These are phyloP conservation scores for Axea sp. DNA, from an alignment of 2,888 invertebrate species.

Conservation along the genomic window DNA sequence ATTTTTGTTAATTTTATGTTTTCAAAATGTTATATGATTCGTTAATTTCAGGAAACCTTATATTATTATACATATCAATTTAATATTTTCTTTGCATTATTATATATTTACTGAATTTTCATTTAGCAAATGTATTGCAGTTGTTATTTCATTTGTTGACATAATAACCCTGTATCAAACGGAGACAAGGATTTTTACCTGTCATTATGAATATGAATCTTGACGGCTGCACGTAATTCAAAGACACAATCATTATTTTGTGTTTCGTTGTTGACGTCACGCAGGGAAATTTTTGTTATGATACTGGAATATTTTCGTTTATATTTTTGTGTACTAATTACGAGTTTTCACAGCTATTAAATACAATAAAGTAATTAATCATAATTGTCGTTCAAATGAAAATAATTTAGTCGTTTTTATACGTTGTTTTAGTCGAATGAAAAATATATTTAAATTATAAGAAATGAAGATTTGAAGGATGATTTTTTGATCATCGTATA, in stretches of 20 bases:
- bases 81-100: no score
- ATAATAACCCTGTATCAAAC: conserved; percentile 15
- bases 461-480: no score
- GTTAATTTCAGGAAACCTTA: no score
- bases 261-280: conserved; percentile 33
- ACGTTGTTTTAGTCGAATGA: no score
- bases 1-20: no score
- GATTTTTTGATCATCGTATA: background rate
- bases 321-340: background rate
- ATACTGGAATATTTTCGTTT: background rate
- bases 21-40: no score
- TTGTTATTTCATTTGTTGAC: conserved; percentile 18
- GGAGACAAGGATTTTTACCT: conserved; percentile 27
- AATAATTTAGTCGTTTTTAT: background rate
- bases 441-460: no score
- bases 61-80: background rate
- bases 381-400: background rate
- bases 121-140: conserved; percentile 1
- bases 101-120: conserved; percentile 10
- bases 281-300: conserved; percentile 23
- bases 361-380: conserved; percentile 7
- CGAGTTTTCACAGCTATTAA: background rate
- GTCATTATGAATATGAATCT: conserved; percentile 27
- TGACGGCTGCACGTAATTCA: conserved; percentile 25
- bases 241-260: conserved; percentile 2